Evolutionary conservation across 2,113 vertebrate genomes (phyloP).

Genomic region (Isurus oxyrinchus): DNA sequence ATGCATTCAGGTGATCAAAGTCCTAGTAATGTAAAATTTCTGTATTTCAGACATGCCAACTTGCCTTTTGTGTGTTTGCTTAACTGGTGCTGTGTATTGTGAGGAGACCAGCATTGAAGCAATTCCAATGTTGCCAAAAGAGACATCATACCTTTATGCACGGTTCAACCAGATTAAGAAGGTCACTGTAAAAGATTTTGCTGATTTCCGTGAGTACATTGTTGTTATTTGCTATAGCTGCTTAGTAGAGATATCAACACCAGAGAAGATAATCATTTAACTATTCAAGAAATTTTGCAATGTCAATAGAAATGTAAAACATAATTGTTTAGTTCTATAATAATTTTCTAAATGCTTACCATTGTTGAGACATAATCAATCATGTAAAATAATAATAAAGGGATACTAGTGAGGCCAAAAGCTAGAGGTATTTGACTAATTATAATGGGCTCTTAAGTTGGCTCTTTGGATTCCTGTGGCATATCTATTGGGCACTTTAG

Average conservation of each 20-base stretch:
- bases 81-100: conserved; percentile 92
- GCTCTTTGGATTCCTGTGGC: neutral
- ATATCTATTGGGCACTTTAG: neutral
- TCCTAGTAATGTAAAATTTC: neutral
- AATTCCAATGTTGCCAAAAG: conserved; percentile 84
- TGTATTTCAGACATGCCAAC: conserved; percentile 74
- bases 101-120: conserved; percentile 79
- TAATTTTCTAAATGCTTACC: neutral
- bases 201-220: conserved; percentile 73
- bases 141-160: conserved; percentile 88
- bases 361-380: neutral
- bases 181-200: conserved; percentile 78
- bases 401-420: neutral
- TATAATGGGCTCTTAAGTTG: neutral
- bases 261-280: neutral
- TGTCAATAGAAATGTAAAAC: neutral
- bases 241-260: neutral
- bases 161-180: conserved; percentile 92
- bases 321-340: conserved; percentile 20
- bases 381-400: neutral
- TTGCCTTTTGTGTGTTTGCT: conserved; percentile 85
- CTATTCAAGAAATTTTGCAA: neutral
- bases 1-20: neutral
- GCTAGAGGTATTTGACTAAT: neutral
- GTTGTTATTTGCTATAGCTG: neutral